Percentiles rank a stretch among this genome's conserved stretches.
These are phyloP conservation scores for Procambarus virginalis DNA, from an alignment of 1,140 invertebrate species.

Conservation along the genomic window DNA sequence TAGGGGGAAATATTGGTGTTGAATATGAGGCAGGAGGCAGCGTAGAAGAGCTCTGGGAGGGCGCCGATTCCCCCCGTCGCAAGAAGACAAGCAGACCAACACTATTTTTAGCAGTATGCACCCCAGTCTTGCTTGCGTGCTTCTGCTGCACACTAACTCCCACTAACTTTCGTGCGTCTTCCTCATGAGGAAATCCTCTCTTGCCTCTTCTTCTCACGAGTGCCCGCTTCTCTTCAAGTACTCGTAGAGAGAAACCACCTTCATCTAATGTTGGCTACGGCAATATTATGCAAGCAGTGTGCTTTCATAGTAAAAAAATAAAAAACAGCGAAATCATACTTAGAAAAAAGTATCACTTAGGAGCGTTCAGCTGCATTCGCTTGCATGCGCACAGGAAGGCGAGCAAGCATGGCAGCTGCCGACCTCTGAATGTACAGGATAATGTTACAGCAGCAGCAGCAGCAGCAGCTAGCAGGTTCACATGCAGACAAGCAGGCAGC, in stretches of 20 bases:
- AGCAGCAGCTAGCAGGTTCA: conserved; percentile 23
- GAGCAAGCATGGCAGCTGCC: conserved; percentile 39
- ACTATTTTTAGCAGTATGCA: conserved; percentile 64
- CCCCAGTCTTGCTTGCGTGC: conserved; percentile 55
- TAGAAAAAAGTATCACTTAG: neutral
- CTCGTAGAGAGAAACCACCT: neutral
- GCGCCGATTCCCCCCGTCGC: conserved; percentile 30
- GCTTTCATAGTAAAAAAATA: neutral
- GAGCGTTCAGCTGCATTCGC: conserved; percentile 51
- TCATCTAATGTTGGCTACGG: neutral
- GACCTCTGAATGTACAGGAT: conserved; percentile 42
- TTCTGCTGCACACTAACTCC: conserved; percentile 17
- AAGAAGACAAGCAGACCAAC: conserved; percentile 57
- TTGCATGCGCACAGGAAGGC: conserved; percentile 49
- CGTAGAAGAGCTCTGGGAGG: conserved; percentile 7
- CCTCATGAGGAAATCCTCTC: no score
- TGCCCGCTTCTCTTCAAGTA: neutral
- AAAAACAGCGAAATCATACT: neutral
- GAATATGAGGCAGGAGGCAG: neutral
- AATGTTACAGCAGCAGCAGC: conserved; percentile 39
- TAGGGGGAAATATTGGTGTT: no score
- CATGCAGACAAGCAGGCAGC: conserved; percentile 21
- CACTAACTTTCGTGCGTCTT: conserved; percentile 40
- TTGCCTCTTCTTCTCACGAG: no score
- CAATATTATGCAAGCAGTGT: neutral